Conservation (phyloP, 1,140 invertebrate species). For the Nasonia vitripennis region DNA sequence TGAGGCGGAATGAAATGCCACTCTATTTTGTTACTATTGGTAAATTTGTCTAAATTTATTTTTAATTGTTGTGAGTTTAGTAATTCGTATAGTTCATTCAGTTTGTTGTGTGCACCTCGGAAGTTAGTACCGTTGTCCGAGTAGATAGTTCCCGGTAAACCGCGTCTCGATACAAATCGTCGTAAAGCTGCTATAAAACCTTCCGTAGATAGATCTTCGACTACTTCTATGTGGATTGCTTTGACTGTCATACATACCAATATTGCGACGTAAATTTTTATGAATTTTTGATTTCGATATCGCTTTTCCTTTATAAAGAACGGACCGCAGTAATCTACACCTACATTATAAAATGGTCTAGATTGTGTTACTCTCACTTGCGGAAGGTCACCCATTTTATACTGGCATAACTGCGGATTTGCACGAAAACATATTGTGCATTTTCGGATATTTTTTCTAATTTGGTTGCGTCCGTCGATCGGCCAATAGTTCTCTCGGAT, state of each 20-base stretch:
- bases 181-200: not conserved
- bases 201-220: not conserved
- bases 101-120: not conserved
- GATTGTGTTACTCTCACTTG: not conserved
- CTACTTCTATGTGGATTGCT: not conserved
- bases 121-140: constrained; percentile 14
- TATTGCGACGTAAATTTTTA: not conserved
- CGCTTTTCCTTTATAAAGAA: constrained; percentile 9
- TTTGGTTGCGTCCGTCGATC: not conserved
- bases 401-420: not conserved
- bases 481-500: not conserved
- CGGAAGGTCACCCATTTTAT: not conserved
- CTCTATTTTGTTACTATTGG: not conserved
- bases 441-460: not conserved
- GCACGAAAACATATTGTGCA: not conserved
- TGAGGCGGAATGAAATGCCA: constrained; percentile 21
- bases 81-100: not conserved
- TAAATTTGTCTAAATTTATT: not conserved
- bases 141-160: not conserved
- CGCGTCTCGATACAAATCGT: not conserved
- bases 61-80: not conserved
- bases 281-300: not conserved
- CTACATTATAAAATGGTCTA: not conserved
- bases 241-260: not conserved
- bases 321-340: constrained; percentile 2